phyloP scores from a whole-genome alignment of 2,113 vertebrate genomes.

The Erythrocercus mccallii region DNA sequence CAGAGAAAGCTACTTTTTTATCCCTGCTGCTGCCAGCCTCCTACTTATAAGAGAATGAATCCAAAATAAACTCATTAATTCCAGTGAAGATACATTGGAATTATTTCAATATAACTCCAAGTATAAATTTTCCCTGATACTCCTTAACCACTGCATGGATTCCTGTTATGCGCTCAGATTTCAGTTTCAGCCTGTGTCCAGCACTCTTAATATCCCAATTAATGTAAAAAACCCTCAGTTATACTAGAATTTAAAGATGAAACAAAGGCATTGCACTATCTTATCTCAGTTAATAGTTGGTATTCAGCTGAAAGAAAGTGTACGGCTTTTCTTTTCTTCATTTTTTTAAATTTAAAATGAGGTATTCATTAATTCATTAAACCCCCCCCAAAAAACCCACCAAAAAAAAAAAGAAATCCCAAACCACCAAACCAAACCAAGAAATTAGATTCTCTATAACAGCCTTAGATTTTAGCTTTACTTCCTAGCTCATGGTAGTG shows the following conservation, averaged over 20 bases:
- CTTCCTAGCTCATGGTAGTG: not conserved
- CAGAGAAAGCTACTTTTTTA: not conserved
- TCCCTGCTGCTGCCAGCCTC: not conserved
- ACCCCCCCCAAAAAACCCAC: too few relatives aligned
- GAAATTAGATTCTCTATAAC: not conserved
- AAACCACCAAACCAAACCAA: not conserved
- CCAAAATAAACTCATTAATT: conserved; percentile 35
- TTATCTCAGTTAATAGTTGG: not conserved
- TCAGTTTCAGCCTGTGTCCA: not conserved
- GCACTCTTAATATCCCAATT: not conserved
- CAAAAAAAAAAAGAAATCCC: too few relatives aligned
- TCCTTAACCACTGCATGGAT: not conserved
- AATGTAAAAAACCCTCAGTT: not conserved
- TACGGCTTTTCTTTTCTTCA: not conserved
- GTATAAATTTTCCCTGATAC: not conserved
- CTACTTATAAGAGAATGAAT: not conserved
- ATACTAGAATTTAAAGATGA: not conserved
- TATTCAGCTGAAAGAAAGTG: not conserved
- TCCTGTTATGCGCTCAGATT: not conserved
- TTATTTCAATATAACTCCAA: not conserved
- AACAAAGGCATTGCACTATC: not conserved
- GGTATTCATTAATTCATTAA: not conserved
- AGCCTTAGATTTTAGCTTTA: not conserved
- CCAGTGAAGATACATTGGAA: conserved; percentile 2
- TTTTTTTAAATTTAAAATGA: not conserved